phyloP scores from a whole-genome alignment of 92 coral and sea anemone genomes.

The Montipora capitata region DNA sequence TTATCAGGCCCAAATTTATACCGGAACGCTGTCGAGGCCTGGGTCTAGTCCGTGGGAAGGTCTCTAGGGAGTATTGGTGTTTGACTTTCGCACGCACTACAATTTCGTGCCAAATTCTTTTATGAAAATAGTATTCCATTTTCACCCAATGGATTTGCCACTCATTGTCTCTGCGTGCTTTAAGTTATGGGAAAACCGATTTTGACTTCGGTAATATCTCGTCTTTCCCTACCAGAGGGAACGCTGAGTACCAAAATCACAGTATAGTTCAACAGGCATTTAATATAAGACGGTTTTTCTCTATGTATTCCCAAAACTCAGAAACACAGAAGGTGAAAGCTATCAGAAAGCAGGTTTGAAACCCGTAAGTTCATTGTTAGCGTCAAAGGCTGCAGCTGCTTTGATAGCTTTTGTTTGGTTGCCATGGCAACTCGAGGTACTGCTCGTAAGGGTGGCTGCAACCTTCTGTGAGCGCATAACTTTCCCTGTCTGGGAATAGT shows the following conservation, averaged over 20 bases:
- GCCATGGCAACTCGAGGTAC: constrained; percentile 37
- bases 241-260: constrained; percentile 19
- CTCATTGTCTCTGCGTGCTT: too few species aligned
- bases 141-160: too few species aligned
- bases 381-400: constrained; percentile 23
- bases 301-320: constrained; percentile 21
- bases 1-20: constrained; percentile 13
- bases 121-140: background rate
- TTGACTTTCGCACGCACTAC: background rate
- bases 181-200: background rate
- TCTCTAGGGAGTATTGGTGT: constrained; percentile 20
- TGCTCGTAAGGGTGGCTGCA: constrained; percentile 41
- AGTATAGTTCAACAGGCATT: constrained; percentile 13
- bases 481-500: constrained; percentile 56
- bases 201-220: constrained; percentile 19
- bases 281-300: constrained; percentile 18
- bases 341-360: constrained; percentile 27
- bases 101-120: constrained; percentile 14
- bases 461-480: constrained; percentile 32
- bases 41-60: constrained; percentile 19
- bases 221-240: constrained; percentile 16
- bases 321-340: constrained; percentile 20
- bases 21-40: constrained; percentile 16
- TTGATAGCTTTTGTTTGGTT: constrained; percentile 20
- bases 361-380: constrained; percentile 16